Evolutionary conservation across 1,140 invertebrate species (phyloP), one percentile per base, ranked within the genome.

Genomic region (Pygmarrhopalites habei): DNA sequence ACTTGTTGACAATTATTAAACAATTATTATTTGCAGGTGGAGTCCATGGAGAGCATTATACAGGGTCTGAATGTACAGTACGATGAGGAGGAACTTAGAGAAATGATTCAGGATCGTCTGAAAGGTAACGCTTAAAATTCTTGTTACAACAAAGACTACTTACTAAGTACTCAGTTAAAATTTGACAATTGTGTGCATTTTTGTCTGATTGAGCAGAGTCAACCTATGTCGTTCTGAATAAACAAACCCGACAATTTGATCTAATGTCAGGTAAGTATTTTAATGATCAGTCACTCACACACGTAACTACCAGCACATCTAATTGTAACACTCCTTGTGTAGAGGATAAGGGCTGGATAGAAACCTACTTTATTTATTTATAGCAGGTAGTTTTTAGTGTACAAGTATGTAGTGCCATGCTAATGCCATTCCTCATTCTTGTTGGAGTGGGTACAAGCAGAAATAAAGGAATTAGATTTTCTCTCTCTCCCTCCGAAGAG

Each of bases 211-310:
- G n/a, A n/a, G n/a, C n/a, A 56, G 53, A 56, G 39, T 4, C 30
- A 3, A 56, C 53, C 7, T 56, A 35, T 25, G 29, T 56, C 12
- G 53, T 56, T 21, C 53, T n/a, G 12, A 56, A 56, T 21, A 35
- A 35, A 28, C 2, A 7, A 7, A 56, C 53, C 14, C 15, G 35
- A n/a, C 29, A 56, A 21, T 56, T 56, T 56, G 53, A 56, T 19
- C 10, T n/a, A 21, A 30, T 19, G 10, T 56, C 53, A 35, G 51
- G 51, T 55, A 28, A 55, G 51, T 41, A 12, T 23, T 19, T 15
- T 19, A n/a, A 10, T 49, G 7, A 12, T 49, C 14, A 49, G 7
- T n/a, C 23, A n/a, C 7, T 49, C 47, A 23, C 10, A 12, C 21
- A 23, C 14, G 14, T 49, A 49, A 23, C n/a, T n/a, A n/a, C n/a